A percentile compares a stretch with the other conserved stretches of the same genome.
These are phyloP conservation scores for Sciurus vulgaris DNA, from an alignment of 2,797 vertebrate species.

Conservation along the genomic window DNA sequence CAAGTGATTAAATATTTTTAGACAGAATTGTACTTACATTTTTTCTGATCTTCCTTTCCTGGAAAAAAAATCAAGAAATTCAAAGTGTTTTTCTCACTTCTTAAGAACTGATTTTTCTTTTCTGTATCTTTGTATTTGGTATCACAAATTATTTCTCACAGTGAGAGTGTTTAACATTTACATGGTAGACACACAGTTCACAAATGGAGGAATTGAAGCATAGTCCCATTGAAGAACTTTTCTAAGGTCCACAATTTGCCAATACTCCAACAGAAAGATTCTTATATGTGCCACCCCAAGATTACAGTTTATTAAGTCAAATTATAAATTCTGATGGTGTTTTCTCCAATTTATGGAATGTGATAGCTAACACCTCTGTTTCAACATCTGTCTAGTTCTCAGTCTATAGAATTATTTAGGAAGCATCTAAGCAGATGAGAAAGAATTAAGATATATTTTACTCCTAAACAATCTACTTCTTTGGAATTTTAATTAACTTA, in stretches of 20 bases:
- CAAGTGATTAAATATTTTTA: background rate
- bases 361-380: background rate
- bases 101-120: background rate
- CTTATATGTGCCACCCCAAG: background rate
- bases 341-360: background rate
- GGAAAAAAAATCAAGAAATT: background rate
- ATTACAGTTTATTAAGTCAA: background rate
- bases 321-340: background rate
- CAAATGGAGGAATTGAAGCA: background rate
- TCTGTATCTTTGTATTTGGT: background rate
- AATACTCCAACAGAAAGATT: background rate
- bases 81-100: conserved; percentile 9
- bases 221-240: background rate
- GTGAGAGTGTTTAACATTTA: background rate
- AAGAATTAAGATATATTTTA: background rate
- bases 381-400: background rate
- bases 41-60: background rate
- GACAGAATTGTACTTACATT: background rate
- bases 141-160: background rate
- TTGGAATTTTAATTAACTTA: conserved; percentile 20
- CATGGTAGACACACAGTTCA: background rate
- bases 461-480: background rate
- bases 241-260: background rate
- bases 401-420: background rate
- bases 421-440: background rate